Base-by-base conservation (phyloP, 2,113 vertebrate species). In the Lutjanus erythropterus region DNA sequence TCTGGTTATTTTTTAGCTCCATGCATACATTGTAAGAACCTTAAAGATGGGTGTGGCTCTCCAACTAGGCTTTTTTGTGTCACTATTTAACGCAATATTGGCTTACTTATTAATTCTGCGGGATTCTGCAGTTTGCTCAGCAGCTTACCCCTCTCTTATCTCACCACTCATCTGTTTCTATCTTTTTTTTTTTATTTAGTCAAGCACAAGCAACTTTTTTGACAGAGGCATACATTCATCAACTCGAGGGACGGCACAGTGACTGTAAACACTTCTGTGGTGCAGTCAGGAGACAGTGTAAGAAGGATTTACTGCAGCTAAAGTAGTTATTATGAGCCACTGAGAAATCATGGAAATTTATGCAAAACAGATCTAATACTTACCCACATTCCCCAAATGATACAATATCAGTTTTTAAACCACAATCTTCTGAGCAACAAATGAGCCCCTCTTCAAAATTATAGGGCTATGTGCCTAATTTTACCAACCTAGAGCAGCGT, bases 1-100 rank as follows among this genome's bases (percentile, higher is more conserved):
- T 55, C 27, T 86, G 66, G 80, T 78, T 76, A 81, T 70, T 83
- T 83, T 90, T 86, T 72, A 85, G 69, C 65, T 65, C 33, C 19
- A 0, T 78, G 81, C 50, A 80, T 44, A 75, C 59, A 74, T 73
- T 70, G 66, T 75, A 69, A 74, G 58, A 65, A 37, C 52, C 44
- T n/a, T 12, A 33, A 1, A 35, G 27, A 46, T 19, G 27, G 74
- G 73, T 74, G 76, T 65, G 66, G 25, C 53, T 64, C 42, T 65
- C 23, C 12, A 41, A 59, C 49, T 19, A 8, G n/a, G 12, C 12
- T 18, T 71, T 61, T 59, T 73, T 75, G 31, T 75, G 21, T 67
- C 53, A 33, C 53, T 62, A 47, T 58, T 74, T 15, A 46, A 59
- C 15, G 76, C 49, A 79, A 61, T 52, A 35, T 23, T 47, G 44